Conservation (phyloP, 2,797 vertebrate genomes). For the Lutjanus argentimaculatus region DNA sequence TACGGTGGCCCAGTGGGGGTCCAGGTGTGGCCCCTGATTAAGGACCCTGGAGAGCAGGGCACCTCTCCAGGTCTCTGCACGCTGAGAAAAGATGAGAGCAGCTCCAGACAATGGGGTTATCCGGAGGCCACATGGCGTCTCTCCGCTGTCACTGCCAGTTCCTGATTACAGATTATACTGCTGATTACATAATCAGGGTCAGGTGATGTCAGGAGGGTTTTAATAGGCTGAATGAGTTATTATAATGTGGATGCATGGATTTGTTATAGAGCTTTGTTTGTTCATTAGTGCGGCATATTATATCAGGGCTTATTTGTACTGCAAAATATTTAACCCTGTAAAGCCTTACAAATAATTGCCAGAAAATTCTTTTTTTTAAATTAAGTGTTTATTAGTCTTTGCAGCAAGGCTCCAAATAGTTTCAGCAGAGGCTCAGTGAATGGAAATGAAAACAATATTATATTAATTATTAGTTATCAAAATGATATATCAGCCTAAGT, state of each 20-base stretch:
- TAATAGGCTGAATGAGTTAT: not conserved
- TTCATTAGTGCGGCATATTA: not conserved
- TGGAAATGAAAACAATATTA: too few relatives aligned
- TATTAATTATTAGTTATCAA: too few relatives aligned
- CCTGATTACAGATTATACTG: not conserved
- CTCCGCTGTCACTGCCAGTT: not conserved
- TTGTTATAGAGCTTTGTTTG: not conserved
- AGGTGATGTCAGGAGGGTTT: not conserved
- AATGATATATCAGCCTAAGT: too few relatives aligned
- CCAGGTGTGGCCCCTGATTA: not conserved
- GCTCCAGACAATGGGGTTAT: slow-evolving; percentile 8
- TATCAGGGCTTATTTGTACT: too few relatives aligned
- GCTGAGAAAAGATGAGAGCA: not conserved
- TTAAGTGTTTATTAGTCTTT: too few relatives aligned
- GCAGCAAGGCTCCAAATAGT: too few relatives aligned
- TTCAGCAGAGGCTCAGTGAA: too few relatives aligned
- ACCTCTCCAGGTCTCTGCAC: not conserved
- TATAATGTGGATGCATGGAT: too few relatives aligned
- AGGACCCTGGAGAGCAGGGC: not conserved
- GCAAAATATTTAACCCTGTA: too few relatives aligned
- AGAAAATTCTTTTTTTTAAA: too few relatives aligned
- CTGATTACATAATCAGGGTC: slow-evolving; percentile 13
- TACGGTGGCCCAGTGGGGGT: not conserved
- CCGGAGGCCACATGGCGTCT: not conserved
- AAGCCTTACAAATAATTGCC: too few relatives aligned